Base-by-base conservation (phyloP, 2,888 invertebrate species). In the Nebria salina region DNA sequence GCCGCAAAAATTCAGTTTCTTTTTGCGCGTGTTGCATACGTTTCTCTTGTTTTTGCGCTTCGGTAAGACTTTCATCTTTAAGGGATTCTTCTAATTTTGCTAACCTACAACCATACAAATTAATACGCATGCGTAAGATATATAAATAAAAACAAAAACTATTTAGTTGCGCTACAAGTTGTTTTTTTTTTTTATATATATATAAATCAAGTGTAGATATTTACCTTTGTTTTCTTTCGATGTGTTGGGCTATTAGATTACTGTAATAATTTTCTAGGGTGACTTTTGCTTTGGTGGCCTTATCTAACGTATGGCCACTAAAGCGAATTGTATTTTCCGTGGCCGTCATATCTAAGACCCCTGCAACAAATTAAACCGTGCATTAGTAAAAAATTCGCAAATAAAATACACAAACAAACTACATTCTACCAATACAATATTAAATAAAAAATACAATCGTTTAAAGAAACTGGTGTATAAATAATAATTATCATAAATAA, bases 211-310 rank as follows among this genome's bases (percentile, higher is more conserved):
- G 34, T 34, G 34, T 34, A n/a, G 66, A 15, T 64, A 41, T 87
- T 87, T 89, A 95, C 95, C 95, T 95, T 90, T 97, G 97, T 90
- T 98, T 98, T 86, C 99, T 93, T 91, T 99, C 99, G 87, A 97
- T 95, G 90, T 98, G 97, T 90, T 99, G 99, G 86, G 97, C 94
- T 88, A 99, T 96, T 88, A 99, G 94, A 91, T 99, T 99, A 90
- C 97, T 97, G 90, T 99, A 99, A 91, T 98, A 99, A 91, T 98
- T 99, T 91, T 99, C 99, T 88, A 99, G 91, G 83, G 98, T 98
- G 88, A 99, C 96, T 92, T 99, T 98, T 86, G 99, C 98, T 91
- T 98, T 98, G 88, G 98, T 98, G 86, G 98, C 98, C 91, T 98
- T 99, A 92, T 99, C 98, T 90, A 97, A 92, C 87, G 98, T 98